These are phyloP conservation scores for Aporophyla nigra DNA, from an alignment of 2,888 invertebrate species.

Conservation along the genomic window DNA sequence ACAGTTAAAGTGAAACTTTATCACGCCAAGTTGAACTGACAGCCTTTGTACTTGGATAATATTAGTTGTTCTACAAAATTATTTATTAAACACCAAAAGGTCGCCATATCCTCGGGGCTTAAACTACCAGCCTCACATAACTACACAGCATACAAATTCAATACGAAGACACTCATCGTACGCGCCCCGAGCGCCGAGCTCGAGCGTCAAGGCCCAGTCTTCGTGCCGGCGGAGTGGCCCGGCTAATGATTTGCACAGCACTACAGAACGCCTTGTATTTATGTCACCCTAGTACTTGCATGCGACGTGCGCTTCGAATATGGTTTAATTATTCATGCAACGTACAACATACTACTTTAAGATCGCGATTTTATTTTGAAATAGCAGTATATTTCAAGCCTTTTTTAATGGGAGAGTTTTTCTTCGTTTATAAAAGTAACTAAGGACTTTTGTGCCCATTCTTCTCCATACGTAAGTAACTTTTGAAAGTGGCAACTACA, in stretches of 20 bases:
- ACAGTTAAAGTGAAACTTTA: background rate
- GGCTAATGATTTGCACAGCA: conserved; percentile 76
- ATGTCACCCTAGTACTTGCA: conserved; percentile 59
- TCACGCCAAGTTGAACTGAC: conserved; percentile 11
- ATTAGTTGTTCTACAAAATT: conserved; percentile 18
- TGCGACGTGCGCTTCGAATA: conserved; percentile 58
- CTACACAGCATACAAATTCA: conserved; percentile 57
- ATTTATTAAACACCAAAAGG: conserved; percentile 27
- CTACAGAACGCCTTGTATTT: conserved; percentile 62
- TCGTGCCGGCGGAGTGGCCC: conserved; percentile 63
- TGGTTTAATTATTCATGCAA: conserved; percentile 63
- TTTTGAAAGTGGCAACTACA: too few species aligned
- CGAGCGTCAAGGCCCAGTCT: conserved; percentile 66
- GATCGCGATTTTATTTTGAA: conserved; percentile 46
- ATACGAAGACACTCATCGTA: conserved; percentile 61
- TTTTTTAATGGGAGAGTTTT: background rate
- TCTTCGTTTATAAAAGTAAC: background rate
- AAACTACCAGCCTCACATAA: conserved; percentile 51
- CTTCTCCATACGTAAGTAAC: too few species aligned
- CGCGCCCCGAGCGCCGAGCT: conserved; percentile 67
- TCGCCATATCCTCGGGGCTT: conserved; percentile 9
- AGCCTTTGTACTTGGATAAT: background rate
- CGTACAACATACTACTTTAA: conserved; percentile 38
- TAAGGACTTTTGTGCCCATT: too few species aligned
- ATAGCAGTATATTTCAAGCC: conserved; percentile 1